A percentile compares a stretch with the other conserved stretches of the same genome.
phyloP scores from a whole-genome alignment of 2,797 vertebrate genomes.

The Microctenopoma lineatum region DNA sequence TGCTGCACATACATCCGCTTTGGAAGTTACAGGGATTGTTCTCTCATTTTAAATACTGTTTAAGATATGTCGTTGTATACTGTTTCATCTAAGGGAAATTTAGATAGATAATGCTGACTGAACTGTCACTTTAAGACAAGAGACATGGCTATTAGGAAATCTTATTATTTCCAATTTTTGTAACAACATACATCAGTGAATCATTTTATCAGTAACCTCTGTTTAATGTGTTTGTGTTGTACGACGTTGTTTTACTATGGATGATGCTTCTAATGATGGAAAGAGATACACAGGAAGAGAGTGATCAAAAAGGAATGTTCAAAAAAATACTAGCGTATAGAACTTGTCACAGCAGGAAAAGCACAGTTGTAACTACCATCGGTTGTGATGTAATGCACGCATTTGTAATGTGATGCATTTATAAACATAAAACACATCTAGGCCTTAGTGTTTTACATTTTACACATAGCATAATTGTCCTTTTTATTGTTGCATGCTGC shows the following conservation, averaged over 20 bases:
- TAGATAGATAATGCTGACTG: background rate
- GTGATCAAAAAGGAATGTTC: constrained; percentile 10
- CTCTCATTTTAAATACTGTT: background rate
- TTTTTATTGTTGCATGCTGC: constrained; percentile 31
- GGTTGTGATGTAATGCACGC: background rate
- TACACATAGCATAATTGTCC: constrained; percentile 12
- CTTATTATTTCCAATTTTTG: background rate
- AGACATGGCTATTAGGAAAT: background rate
- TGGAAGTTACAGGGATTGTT: background rate
- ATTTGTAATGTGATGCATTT: background rate
- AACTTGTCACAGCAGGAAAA: constrained; percentile 13
- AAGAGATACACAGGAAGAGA: background rate
- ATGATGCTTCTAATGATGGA: constrained; percentile 10
- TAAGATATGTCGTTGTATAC: background rate
- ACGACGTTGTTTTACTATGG: constrained; percentile 9
- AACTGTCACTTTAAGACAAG: constrained; percentile 1
- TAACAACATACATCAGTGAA: constrained; percentile 5
- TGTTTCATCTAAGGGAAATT: constrained; percentile 21
- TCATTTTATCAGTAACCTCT: constrained; percentile 35
- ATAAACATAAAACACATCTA: constrained; percentile 2
- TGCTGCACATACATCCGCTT: background rate
- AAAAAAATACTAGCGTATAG: background rate
- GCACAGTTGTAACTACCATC: background rate
- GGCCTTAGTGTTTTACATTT: constrained; percentile 41
- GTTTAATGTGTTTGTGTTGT: constrained; percentile 9